phyloP scores from a whole-genome alignment of 2,888 invertebrate species.

The Pseudococcus viburni region DNA sequence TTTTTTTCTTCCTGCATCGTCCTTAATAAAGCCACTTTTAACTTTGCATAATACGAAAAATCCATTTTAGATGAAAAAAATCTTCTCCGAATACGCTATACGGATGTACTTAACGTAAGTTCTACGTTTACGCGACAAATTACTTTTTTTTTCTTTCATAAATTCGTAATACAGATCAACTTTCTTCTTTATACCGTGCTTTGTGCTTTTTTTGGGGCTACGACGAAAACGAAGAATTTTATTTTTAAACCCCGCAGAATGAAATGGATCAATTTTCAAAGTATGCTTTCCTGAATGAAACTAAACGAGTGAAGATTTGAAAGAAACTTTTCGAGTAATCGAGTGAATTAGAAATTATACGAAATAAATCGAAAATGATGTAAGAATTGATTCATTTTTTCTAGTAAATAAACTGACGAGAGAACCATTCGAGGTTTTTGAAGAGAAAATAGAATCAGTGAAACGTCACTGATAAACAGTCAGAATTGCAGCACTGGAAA shows the following conservation, averaged over 20 bases:
- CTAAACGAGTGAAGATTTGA: too few relatives aligned
- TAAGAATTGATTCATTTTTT: too few relatives aligned
- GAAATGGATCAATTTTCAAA: too few relatives aligned
- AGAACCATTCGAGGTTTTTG: too few relatives aligned
- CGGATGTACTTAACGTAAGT: conserved; percentile 10
- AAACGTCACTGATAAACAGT: too few relatives aligned
- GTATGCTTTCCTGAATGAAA: too few relatives aligned
- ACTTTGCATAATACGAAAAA: conserved; percentile 38
- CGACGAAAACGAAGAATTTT: not conserved
- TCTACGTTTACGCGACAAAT: conserved; percentile 36
- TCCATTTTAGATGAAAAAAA: conserved; percentile 41
- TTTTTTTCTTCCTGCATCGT: not conserved
- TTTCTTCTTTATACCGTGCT: not conserved
- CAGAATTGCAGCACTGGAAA: too few relatives aligned
- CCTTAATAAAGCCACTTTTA: conserved; percentile 40
- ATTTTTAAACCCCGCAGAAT: not conserved
- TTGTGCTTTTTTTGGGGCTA: not conserved
- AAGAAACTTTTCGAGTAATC: too few relatives aligned
- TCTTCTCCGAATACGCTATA: not conserved
- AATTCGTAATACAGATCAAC: conserved; percentile 16
- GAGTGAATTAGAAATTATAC: too few relatives aligned
- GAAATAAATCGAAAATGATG: too few relatives aligned
- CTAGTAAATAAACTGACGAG: too few relatives aligned
- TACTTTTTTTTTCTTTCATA: conserved; percentile 11
- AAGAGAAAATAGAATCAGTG: too few relatives aligned